Evolutionary conservation across 2,888 invertebrate species (phyloP), one percentile per base, ranked within the genome.

Genomic region (Cecidostiba fungosa): DNA sequence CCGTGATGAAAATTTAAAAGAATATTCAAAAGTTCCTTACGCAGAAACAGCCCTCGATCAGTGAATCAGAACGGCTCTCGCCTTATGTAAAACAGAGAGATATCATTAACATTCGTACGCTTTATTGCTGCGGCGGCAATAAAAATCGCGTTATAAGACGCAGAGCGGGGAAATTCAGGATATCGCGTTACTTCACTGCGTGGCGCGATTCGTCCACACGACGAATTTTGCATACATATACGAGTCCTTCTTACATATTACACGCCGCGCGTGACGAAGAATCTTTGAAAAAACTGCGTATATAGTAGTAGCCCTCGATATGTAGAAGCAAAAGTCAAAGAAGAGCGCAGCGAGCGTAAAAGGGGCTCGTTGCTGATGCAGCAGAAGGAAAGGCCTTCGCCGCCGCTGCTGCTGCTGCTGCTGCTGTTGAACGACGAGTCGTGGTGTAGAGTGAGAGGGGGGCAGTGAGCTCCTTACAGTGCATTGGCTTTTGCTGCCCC

Each of bases 401-500:
- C 47, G 26, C 26, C 23, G 12, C 1, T 4, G 23, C n/a, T 39
- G 32, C n/a, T n/a, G 39, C 14, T 29, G 26, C 26, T 39, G 12
- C 1, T 4, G 23, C n/a, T 39, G 32, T n/a, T n/a, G n/a, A n/a
- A 32, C 59, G 8, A 16, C 54, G 77, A 62, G 59, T 23, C 62
- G 50, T 16, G 47, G 72, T 10, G 43, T 43, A 36, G 72, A 69
- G 47, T 29, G 54, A 80, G 72, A 72, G 50, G 47, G 66, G 36
- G 78, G 80, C 54, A 36, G 91, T 93, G 92, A 92, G 92, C 93
- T 92, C 92, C 92, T 93, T 92, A 93, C 92, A 92, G 93, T 93
- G 92, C 92, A 93, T 93, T 93, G 93, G 91, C 93, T 93, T 92
- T 92, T 84, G 83, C 76, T 83, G 82, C 83, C 81, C 80, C 84